These are phyloP conservation scores for Neopipo cinnamomea DNA, from an alignment of 2,113 vertebrate species.

Conservation along the genomic window DNA sequence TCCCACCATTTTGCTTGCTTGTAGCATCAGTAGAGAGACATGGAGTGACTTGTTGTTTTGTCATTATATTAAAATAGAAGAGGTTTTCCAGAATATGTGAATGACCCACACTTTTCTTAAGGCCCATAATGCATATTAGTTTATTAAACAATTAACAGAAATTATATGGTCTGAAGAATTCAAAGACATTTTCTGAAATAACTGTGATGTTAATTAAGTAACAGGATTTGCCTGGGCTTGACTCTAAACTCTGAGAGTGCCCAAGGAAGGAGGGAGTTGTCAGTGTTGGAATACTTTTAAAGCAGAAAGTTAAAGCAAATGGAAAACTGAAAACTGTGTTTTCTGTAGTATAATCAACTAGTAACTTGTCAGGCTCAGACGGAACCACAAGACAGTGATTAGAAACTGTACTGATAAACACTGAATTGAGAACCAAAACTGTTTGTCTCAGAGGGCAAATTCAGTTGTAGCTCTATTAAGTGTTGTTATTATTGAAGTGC, in stretches of 20 bases:
- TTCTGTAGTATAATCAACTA: background rate
- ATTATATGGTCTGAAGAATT: background rate
- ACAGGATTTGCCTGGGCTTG: background rate
- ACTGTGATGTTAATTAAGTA: conserved; percentile 27
- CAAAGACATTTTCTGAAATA: conserved; percentile 18
- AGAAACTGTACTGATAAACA: background rate
- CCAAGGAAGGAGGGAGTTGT: background rate
- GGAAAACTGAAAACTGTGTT: background rate
- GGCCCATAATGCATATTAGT: background rate
- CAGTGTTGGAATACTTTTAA: background rate
- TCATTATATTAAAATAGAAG: background rate
- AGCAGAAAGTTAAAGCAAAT: background rate
- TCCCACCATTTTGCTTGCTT: background rate
- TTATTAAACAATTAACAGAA: conserved; percentile 2
- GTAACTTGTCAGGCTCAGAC: background rate
- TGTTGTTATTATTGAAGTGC: background rate
- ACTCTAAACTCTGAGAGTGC: background rate
- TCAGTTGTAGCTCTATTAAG: background rate
- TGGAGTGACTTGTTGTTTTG: background rate
- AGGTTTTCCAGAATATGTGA: background rate
- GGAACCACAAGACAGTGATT: background rate
- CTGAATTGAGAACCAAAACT: background rate
- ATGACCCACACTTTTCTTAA: background rate
- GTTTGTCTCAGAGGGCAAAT: background rate
- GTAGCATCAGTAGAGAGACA: background rate